A percentile compares a stretch with the other conserved stretches of the same genome.
Conservation (phyloP, 2,888 invertebrate genomes). For the Apamea epomidion region DNA sequence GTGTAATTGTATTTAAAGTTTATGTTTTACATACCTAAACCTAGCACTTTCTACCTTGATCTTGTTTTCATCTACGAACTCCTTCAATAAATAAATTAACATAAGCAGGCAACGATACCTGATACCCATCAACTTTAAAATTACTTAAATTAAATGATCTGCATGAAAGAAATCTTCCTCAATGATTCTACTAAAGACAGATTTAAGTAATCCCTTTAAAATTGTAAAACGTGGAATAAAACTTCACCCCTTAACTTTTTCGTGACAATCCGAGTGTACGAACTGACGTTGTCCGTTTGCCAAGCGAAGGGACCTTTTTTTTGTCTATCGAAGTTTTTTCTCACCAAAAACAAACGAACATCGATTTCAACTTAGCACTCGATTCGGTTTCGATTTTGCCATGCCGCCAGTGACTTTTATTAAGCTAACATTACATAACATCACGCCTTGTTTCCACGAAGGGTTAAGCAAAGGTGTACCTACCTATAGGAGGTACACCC, state of each 20-base stretch:
- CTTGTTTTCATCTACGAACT: not conserved
- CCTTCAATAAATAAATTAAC: not conserved
- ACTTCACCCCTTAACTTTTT: constrained; percentile 49
- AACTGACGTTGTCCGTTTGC: constrained; percentile 46
- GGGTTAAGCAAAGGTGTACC: not conserved
- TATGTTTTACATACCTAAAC: not conserved
- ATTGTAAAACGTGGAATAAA: constrained; percentile 19
- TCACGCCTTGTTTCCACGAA: not conserved
- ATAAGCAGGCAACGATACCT: too few species aligned
- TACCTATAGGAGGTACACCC: too few species aligned
- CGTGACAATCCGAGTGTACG: constrained; percentile 42
- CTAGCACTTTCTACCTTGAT: not conserved
- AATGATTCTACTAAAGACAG: not conserved
- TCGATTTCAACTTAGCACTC: constrained; percentile 67
- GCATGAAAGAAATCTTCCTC: not conserved
- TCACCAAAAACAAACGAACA: constrained; percentile 55
- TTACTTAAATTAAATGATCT: not conserved
- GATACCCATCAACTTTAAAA: not conserved
- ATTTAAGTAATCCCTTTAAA: not conserved
- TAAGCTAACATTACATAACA: not conserved
- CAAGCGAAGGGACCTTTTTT: constrained; percentile 47
- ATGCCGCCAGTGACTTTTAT: constrained; percentile 30
- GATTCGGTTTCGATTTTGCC: constrained; percentile 36
- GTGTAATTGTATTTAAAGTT: not conserved
- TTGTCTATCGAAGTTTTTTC: constrained; percentile 45